Percentiles rank a stretch among this genome's conserved stretches.
Evolutionary conservation across 2,888 invertebrate species (phyloP).

Genomic region (Holacanthella duospinosa): DNA sequence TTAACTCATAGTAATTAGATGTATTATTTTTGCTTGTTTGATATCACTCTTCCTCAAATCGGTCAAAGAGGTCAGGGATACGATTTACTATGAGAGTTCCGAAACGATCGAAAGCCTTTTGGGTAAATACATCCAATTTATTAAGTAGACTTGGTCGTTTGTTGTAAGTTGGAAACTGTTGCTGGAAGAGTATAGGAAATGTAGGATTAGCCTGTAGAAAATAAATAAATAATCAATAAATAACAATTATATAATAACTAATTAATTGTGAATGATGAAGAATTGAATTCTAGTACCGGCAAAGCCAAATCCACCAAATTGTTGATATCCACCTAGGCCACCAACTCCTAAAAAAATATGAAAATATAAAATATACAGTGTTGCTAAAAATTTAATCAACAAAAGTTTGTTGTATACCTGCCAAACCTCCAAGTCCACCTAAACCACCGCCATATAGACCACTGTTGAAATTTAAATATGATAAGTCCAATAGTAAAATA

Average conservation of each 20-base stretch:
- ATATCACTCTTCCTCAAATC: background rate
- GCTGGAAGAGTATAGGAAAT: background rate
- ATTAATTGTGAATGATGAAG: background rate
- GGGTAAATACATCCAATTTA: background rate
- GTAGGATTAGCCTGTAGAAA: background rate
- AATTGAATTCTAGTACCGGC: conserved; percentile 6
- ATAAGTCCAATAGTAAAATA: no score
- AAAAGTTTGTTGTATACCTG: no score
- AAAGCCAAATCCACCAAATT: conserved; percentile 7
- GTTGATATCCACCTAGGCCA: background rate
- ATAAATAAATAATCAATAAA: background rate
- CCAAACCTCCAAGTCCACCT: background rate
- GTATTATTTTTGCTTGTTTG: no score
- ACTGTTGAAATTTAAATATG: no score
- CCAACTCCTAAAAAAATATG: background rate
- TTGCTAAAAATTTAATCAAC: background rate
- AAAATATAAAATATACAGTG: background rate
- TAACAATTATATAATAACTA: background rate
- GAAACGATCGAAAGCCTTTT: background rate
- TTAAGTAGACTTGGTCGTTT: background rate
- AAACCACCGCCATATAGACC: no score
- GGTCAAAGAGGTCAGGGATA: background rate
- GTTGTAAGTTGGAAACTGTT: no score
- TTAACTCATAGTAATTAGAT: no score
- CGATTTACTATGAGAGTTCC: background rate